Evolutionary conservation across 64 coral and sea anemone species (phyloP), one percentile per base, ranked within the genome.

Genomic region (Porites lutea): DNA sequence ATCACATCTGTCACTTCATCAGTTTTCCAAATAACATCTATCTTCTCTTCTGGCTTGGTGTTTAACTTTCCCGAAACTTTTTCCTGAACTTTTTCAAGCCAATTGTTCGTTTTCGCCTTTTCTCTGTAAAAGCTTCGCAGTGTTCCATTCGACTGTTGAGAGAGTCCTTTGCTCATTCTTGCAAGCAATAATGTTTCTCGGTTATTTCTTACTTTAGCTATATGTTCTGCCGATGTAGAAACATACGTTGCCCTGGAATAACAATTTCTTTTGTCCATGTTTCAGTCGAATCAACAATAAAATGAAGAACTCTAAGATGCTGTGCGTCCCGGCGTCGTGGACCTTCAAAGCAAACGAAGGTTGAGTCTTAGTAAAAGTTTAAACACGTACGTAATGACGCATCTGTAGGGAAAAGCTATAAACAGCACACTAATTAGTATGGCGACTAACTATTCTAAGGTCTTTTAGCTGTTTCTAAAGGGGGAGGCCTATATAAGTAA

Each of bases 211-310:
- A 78, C 75, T 8, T 21, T 55, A 20, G 75, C 75, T 6, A 78
- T n/a, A 9, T 52, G 49, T 11, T 49, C 16, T 55, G 75, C 50
- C 13, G 75, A 20, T 12, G 75, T 78, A 2, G 75, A 5, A 55
- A 19, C 8, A 78, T 8, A 21, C 51, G 37, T 19, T 52, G 11
- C 18, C n/a, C 50, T 78, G 75, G 75, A 57, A 78, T 78, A 37
- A 52, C 75, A 55, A 57, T 78, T 78, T 58, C 16, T 53, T 78
- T 52, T 78, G 21, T 78, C 75, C 75, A 78, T 78, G 8, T 51
- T 78, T 54, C 18, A 58, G 4, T 21, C 54, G 54, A 37, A 37
- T 57, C 54, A 2, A 12, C 19, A 15, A 19, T 78, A 23, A 13
- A 55, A 55, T 57, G 10, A 78, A 65, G 18, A 65, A 65, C 13